These are phyloP conservation scores for Engystomops pustulosus DNA, from an alignment of 2,113 vertebrate species.

Conservation along the genomic window DNA sequence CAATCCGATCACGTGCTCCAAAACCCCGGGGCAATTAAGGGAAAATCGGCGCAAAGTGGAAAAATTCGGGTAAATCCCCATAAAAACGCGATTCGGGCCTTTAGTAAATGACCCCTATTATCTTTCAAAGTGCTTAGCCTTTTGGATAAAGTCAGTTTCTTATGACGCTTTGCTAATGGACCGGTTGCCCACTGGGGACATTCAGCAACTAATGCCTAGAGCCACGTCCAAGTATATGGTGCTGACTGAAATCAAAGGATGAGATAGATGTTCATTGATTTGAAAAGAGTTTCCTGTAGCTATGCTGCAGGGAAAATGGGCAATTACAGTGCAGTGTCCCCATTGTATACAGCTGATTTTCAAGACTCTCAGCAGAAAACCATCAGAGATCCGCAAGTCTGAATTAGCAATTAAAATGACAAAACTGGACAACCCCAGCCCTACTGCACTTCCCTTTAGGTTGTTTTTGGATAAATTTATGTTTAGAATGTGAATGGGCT, in stretches of 20 bases:
- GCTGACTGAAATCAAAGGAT: conserved; percentile 18
- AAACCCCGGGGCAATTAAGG: too few species aligned
- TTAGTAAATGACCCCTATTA: too few species aligned
- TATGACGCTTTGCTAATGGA: neutral
- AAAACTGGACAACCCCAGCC: neutral
- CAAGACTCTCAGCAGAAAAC: neutral
- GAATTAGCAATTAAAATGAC: neutral
- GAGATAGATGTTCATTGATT: conserved; percentile 4
- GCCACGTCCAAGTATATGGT: neutral
- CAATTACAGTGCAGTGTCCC: neutral
- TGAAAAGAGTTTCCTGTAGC: neutral
- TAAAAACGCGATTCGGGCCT: too few species aligned
- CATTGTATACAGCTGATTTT: neutral
- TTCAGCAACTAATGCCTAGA: neutral
- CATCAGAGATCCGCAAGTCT: neutral
- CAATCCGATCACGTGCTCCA: too few species aligned
- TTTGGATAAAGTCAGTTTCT: neutral
- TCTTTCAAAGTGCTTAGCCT: neutral
- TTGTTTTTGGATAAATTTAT: too few species aligned
- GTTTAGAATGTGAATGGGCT: too few species aligned
- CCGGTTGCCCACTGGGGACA: neutral
- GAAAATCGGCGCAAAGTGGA: too few species aligned
- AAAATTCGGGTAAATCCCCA: too few species aligned
- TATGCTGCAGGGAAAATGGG: conserved; percentile 3
- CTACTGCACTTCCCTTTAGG: too few species aligned